A percentile compares a stretch with the other conserved stretches of the same genome.
Conservation (phyloP, 2,888 invertebrate species). For the Pomacea canaliculata region DNA sequence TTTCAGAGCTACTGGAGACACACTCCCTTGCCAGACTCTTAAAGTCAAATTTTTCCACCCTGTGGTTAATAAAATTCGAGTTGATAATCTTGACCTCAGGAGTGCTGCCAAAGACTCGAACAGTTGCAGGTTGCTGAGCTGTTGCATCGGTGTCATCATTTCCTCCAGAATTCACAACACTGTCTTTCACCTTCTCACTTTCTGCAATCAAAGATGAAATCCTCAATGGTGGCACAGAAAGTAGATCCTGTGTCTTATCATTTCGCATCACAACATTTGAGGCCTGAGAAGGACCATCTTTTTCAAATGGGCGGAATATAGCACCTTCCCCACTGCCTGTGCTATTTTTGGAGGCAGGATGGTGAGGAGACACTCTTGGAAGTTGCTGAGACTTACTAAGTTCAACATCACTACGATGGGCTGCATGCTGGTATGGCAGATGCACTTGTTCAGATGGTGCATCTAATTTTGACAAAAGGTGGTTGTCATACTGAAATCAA, state of each 20-base stretch:
- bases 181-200: not conserved
- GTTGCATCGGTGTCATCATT: not conserved
- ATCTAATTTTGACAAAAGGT: conserved; percentile 13
- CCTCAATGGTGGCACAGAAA: not conserved
- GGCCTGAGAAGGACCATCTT: conserved; percentile 11
- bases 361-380: conserved; percentile 38
- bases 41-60: conserved; percentile 37
- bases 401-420: conserved; percentile 23
- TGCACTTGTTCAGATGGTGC: not conserved
- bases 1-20: conserved; percentile 1
- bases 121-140: not conserved
- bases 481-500: conserved; percentile 22
- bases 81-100: conserved; percentile 13
- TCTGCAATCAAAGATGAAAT: not conserved
- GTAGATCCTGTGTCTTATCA: conserved; percentile 1
- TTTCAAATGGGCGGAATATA: conserved; percentile 59
- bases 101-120: conserved; percentile 10
- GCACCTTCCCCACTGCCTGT: conserved; percentile 17
- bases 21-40: conserved; percentile 37
- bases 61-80: conserved; percentile 30
- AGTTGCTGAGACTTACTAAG: conserved; percentile 39
- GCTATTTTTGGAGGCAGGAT: conserved; percentile 29
- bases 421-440: not conserved
- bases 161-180: not conserved
- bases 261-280: not conserved